These are phyloP conservation scores for Aythya fuligula DNA, from an alignment of 2,797 vertebrate genomes.

Conservation along the genomic window DNA sequence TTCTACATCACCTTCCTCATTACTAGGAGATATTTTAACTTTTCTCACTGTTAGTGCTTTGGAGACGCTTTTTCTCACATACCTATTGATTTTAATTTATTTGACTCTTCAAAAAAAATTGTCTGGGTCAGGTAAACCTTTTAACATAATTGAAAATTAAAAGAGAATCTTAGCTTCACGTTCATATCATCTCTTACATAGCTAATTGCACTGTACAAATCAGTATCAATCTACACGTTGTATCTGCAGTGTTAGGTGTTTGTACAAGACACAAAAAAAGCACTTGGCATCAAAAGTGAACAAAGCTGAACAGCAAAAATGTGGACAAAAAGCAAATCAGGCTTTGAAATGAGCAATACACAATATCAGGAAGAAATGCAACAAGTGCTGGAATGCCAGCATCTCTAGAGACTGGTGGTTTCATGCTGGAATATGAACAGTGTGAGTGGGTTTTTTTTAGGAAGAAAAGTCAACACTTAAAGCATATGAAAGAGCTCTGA, in stretches of 20 bases:
- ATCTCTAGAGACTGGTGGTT: neutral
- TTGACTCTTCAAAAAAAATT: neutral
- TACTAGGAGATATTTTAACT: neutral
- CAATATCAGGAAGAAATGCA: neutral
- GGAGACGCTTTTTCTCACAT: neutral
- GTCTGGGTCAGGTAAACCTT: neutral
- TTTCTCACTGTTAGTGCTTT: neutral
- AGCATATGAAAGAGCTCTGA: neutral
- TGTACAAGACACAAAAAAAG: neutral
- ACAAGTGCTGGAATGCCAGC: neutral
- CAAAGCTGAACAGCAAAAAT: neutral
- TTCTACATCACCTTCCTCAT: neutral
- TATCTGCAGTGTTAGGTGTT: neutral
- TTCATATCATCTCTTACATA: neutral
- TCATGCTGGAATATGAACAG: neutral
- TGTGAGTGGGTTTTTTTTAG: neutral
- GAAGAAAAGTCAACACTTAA: neutral
- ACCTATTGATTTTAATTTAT: slow-evolving; percentile 3
- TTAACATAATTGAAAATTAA: neutral
- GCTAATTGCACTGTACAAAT: neutral
- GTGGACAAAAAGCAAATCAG: neutral
- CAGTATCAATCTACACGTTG: neutral
- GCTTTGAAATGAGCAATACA: neutral
- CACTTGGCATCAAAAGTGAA: neutral
- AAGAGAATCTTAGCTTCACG: neutral